Evolutionary conservation across 1,140 invertebrate genomes (phyloP).

Genomic region (Bombus confusus): DNA sequence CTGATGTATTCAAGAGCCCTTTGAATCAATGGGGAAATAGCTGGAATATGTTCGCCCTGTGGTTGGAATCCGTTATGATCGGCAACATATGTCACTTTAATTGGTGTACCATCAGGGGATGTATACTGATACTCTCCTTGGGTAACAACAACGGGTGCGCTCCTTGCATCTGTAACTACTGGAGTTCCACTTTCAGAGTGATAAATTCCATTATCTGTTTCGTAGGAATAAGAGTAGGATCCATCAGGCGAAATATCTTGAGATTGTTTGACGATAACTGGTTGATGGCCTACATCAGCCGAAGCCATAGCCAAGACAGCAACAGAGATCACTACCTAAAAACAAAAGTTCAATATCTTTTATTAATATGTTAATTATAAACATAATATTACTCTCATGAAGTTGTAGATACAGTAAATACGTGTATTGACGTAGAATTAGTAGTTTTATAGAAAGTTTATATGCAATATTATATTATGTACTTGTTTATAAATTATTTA

Average conservation of each 20-base stretch:
- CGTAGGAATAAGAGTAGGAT: constrained; percentile 81
- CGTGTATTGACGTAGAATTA: no score
- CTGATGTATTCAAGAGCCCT: constrained; percentile 79
- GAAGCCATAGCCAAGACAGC: constrained; percentile 65
- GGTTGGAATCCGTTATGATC: constrained; percentile 85
- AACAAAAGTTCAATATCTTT: background rate
- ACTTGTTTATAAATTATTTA: no score
- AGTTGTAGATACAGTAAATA: no score
- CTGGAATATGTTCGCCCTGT: constrained; percentile 82
- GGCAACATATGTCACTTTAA: constrained; percentile 83
- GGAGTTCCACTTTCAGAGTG: constrained; percentile 83
- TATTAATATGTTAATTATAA: background rate
- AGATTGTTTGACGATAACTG: constrained; percentile 76
- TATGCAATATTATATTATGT: no score
- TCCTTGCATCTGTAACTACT: constrained; percentile 81
- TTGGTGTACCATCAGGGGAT: constrained; percentile 83
- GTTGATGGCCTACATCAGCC: constrained; percentile 50
- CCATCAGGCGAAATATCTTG: constrained; percentile 77
- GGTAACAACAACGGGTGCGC: constrained; percentile 78
- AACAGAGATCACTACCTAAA: constrained; percentile 69
- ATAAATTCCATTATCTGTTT: constrained; percentile 86
- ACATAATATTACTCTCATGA: background rate
- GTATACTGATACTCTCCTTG: constrained; percentile 83
- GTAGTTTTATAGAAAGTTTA: no score
- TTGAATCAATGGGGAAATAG: constrained; percentile 79